These are phyloP conservation scores for Gulo gulo DNA, from an alignment of 2,113 vertebrate species.

Conservation along the genomic window DNA sequence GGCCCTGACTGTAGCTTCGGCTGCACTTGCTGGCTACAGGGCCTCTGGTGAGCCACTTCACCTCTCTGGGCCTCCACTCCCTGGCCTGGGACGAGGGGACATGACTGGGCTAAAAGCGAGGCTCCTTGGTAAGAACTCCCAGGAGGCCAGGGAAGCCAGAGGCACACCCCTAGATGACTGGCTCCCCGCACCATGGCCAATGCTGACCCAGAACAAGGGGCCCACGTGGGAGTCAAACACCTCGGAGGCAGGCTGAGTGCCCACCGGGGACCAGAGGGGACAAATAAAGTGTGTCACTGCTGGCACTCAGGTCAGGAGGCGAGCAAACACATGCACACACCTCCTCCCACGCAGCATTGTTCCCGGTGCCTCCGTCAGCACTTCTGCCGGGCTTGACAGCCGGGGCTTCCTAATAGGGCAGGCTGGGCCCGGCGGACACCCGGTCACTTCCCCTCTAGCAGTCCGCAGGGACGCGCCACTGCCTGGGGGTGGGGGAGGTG, in stretches of 20 bases:
- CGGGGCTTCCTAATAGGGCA: constrained; percentile 59
- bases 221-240: not conserved
- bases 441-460: constrained; percentile 58
- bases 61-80: not conserved
- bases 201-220: not conserved
- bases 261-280: not conserved
- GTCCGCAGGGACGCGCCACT: constrained; percentile 28
- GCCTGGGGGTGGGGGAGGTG: constrained; percentile 28
- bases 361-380: constrained; percentile 47
- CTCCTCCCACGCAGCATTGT: constrained; percentile 61
- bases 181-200: not conserved
- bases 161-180: not conserved
- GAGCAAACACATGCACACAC: not conserved
- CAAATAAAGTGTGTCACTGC: constrained; percentile 8
- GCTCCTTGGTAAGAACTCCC: not conserved
- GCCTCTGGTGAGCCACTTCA: not conserved
- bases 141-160: not conserved
- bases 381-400: constrained; percentile 14
- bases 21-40: not conserved
- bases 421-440: not conserved
- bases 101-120: not conserved
- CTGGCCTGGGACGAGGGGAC: not conserved
- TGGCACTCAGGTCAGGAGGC: constrained; percentile 57
- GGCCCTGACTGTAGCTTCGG: not conserved
- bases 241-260: not conserved